These are phyloP conservation scores for Brienomyrus brachyistius DNA, from an alignment of 2,113 vertebrate species.

Conservation along the genomic window DNA sequence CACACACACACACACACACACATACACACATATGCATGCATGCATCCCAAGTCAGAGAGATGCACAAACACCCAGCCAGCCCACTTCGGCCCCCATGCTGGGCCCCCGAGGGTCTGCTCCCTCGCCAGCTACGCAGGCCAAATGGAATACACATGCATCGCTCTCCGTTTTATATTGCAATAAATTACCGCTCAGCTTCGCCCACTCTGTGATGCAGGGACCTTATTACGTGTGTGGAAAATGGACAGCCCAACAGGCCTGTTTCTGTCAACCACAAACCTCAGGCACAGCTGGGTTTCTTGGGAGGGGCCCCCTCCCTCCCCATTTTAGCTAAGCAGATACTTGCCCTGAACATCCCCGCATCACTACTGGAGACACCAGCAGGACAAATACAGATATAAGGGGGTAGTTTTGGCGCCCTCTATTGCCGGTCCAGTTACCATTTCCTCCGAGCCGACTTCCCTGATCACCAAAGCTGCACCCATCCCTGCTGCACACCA, in stretches of 20 bases:
- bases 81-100: not conserved
- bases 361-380: not conserved
- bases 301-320: not conserved
- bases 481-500: not conserved
- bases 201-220: not conserved
- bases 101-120: not conserved
- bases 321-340: not conserved
- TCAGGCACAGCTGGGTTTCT: constrained; percentile 6
- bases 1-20: not conserved
- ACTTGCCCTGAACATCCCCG: not conserved
- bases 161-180: not conserved
- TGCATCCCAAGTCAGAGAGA: not conserved
- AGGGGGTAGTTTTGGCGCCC: not conserved
- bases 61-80: not conserved
- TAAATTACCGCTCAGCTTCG: not conserved
- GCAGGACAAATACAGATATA: not conserved
- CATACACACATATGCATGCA: not conserved
- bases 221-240: not conserved
- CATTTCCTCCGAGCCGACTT: not conserved
- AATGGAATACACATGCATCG: not conserved
- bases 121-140: not conserved
- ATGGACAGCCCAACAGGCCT: not conserved
- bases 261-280: not conserved
- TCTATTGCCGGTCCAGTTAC: not conserved
- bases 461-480: not conserved